Evolutionary conservation across 2,113 vertebrate species (phyloP), one percentile per base, ranked within the genome.

Genomic region (Pelobates fuscus): DNA sequence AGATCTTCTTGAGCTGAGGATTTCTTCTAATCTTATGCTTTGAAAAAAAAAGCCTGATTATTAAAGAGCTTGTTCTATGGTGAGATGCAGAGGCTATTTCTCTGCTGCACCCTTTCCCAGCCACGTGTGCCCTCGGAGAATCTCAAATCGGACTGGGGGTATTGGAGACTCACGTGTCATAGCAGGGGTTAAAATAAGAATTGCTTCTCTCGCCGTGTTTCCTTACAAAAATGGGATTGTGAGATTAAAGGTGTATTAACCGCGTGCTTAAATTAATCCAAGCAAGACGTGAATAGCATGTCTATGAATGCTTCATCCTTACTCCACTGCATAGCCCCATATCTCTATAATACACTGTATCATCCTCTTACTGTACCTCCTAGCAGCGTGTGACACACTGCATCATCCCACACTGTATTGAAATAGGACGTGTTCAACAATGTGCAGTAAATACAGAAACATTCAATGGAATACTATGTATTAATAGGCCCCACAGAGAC

Each of bases 11-110:
- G 64, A 67, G 26, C 43, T 59, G 54, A 41, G 55, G 72, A 67
- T 76, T 76, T 67, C 37, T 30, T 60, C 32, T 76, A 67, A 76
- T 76, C 72, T 32, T 15, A 8, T 71, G 69, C 37, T 44, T 54
- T 46, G 25, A 23, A 71, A 71, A 61, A 23, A 71, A 71, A 61
- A 10, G 8, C 25, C 57, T 30, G 41, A 62, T 71, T 71, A 49
- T 15, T 1, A 49, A 49, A 49, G 11, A 4, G 15, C 44, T 49
- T 49, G 12, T 17, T 49, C 44, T 49, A 14, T 14, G 11, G 44
- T 7, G 12, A 18, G 44, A 49, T 46, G 44, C 12, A 46, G 14
- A 18, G 3, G 12, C 44, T 14, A 18, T 3, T 18, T 18, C 44
- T 49, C 12, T n/a, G 4, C 44, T 4, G 12, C 44, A 49, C 44